Evolutionary conservation across 2,888 invertebrate genomes (phyloP).

Genomic region (Heliothis peltigera): DNA sequence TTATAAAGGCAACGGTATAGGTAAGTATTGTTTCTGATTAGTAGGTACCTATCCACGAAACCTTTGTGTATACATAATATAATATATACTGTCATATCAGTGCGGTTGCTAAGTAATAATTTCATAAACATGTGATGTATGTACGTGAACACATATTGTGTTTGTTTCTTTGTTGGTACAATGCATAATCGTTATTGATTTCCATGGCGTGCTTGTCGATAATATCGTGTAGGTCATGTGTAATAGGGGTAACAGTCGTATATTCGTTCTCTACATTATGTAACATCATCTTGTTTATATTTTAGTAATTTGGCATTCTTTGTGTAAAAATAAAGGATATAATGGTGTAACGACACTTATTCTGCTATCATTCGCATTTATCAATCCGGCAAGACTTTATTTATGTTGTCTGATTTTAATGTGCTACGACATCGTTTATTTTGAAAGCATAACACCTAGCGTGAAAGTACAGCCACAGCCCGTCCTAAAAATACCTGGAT

Average conservation of each 20-base stretch:
- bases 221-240: constrained; percentile 67
- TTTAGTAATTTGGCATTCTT: constrained; percentile 57
- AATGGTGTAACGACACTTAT: constrained; percentile 46
- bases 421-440: constrained; percentile 42
- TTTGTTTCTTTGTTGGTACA: constrained; percentile 57
- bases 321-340: constrained; percentile 51
- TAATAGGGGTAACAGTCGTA: constrained; percentile 41
- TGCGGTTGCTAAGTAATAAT: constrained; percentile 59
- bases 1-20: constrained; percentile 9
- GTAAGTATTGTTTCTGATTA: constrained; percentile 8
- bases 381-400: constrained; percentile 41
- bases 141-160: constrained; percentile 57
- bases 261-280: constrained; percentile 54
- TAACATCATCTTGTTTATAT: constrained; percentile 55
- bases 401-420: constrained; percentile 38
- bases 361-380: constrained; percentile 51
- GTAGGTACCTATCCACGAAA: constrained; percentile 50
- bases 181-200: constrained; percentile 68
- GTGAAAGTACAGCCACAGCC: constrained; percentile 74
- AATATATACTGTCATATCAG: constrained; percentile 53
- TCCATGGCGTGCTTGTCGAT: constrained; percentile 70
- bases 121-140: constrained; percentile 55
- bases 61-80: constrained; percentile 42
- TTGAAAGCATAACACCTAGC: constrained; percentile 70
- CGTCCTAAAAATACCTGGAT: constrained; percentile 60